Percentiles rank a stretch among this genome's conserved stretches.
Conservation (phyloP, 2,113 vertebrate genomes). For the Poeciliopsis prolifica region DNA sequence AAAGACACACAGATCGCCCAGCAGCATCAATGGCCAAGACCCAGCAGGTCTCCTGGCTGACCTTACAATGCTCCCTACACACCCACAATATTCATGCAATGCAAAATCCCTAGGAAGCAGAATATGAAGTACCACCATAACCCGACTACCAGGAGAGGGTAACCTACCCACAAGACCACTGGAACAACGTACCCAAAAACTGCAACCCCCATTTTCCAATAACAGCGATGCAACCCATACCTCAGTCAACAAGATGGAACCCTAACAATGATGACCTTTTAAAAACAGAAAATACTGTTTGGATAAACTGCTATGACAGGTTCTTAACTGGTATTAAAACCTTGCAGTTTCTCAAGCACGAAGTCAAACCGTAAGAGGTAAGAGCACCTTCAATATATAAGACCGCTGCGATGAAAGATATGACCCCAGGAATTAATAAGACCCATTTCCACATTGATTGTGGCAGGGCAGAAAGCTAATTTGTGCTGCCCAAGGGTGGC, state of each 20-base stretch:
- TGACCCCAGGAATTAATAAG: constrained; percentile 57
- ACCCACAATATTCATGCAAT: neutral
- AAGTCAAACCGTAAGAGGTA: constrained; percentile 28
- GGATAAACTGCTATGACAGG: neutral
- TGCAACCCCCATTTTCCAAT: neutral
- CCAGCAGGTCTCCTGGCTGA: neutral
- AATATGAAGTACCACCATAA: neutral
- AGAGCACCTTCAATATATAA: constrained; percentile 20
- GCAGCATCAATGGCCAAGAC: neutral
- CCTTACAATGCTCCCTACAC: neutral
- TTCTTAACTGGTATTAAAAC: constrained; percentile 7
- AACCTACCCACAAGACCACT: neutral
- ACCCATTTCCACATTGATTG: constrained; percentile 57
- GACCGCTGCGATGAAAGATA: constrained; percentile 39
- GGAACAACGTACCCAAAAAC: neutral
- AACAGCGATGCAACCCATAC: neutral
- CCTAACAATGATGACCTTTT: neutral
- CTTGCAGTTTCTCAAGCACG: constrained; percentile 16
- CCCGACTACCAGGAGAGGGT: neutral
- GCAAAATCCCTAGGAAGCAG: neutral
- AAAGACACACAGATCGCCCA: neutral
- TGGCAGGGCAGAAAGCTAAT: constrained; percentile 56
- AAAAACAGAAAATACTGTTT: neutral
- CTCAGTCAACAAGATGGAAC: neutral
- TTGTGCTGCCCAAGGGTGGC: constrained; percentile 29